Conservation (phyloP, 2,888 invertebrate genomes). For the Rotaria sp. region DNA sequence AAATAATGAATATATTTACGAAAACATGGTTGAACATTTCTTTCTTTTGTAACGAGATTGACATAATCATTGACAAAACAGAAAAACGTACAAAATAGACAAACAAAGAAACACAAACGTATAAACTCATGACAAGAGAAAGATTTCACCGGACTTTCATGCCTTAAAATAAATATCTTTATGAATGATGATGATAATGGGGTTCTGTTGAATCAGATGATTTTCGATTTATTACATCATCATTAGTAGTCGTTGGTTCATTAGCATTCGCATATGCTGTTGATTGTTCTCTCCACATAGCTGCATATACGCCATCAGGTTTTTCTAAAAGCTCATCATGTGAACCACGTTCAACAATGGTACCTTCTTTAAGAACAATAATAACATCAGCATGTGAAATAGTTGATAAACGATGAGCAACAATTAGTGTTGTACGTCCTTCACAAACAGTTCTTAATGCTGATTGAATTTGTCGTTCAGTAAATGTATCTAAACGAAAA, state of each 20-base stretch:
- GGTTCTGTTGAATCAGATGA: not conserved
- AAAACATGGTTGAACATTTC: too few relatives aligned
- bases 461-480: conserved; percentile 80
- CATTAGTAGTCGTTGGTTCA: not conserved
- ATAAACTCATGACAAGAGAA: not conserved
- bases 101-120: not conserved
- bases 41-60: not conserved
- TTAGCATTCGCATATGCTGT: not conserved
- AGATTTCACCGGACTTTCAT: not conserved
- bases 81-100: not conserved
- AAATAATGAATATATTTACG: too few relatives aligned
- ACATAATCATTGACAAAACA: not conserved
- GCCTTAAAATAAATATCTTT: not conserved
- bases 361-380: conserved; percentile 79
- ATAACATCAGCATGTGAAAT: conserved; percentile 90
- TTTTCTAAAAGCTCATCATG: conserved; percentile 66
- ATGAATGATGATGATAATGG: not conserved
- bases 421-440: conserved; percentile 81
- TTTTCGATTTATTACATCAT: not conserved
- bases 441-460: conserved; percentile 58
- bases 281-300: conserved; percentile 83
- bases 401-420: conserved; percentile 84
- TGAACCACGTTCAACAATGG: conserved; percentile 79
- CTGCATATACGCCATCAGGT: conserved; percentile 70
- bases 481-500: conserved; percentile 80